phyloP scores from a whole-genome alignment of 2,113 vertebrate species.

The Triplophysa siluroides region DNA sequence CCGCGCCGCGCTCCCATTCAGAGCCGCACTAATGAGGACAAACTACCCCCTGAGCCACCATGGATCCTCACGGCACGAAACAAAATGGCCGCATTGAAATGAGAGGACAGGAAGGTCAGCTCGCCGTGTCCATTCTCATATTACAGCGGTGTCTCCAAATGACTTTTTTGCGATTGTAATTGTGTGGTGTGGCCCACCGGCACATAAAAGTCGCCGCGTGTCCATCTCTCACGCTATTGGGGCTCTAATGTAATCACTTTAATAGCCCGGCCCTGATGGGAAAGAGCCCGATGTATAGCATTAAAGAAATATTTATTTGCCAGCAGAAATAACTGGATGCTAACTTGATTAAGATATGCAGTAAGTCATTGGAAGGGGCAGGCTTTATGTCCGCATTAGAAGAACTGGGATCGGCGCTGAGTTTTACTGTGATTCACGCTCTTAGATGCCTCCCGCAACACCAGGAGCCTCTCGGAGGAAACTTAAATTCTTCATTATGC shows the following conservation, averaged over 20 bases:
- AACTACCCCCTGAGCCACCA: slow-evolving; percentile 84
- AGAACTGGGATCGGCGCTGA: slow-evolving; percentile 11
- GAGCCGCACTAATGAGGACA: slow-evolving; percentile 91
- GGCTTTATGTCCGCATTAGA: slow-evolving; percentile 37
- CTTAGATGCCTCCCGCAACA: background rate
- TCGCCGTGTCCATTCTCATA: slow-evolving; percentile 83
- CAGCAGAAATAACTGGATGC: slow-evolving; percentile 46
- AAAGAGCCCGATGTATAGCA: slow-evolving; percentile 39
- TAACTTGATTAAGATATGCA: slow-evolving; percentile 54
- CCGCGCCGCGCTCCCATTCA: slow-evolving; percentile 83
- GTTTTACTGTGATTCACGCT: slow-evolving; percentile 17
- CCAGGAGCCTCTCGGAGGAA: background rate
- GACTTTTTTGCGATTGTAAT: slow-evolving; percentile 77
- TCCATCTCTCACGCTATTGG: slow-evolving; percentile 67
- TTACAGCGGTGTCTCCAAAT: slow-evolving; percentile 79
- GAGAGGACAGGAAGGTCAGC: slow-evolving; percentile 73
- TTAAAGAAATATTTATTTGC: slow-evolving; percentile 60
- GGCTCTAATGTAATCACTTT: slow-evolving; percentile 72
- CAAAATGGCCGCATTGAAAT: slow-evolving; percentile 76
- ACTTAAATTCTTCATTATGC: slow-evolving; percentile 7
- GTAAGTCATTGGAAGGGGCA: slow-evolving; percentile 46
- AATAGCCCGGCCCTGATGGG: slow-evolving; percentile 63
- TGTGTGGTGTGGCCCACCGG: slow-evolving; percentile 76
- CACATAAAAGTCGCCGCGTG: slow-evolving; percentile 67
- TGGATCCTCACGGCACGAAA: slow-evolving; percentile 79